Percentiles rank a stretch among this genome's conserved stretches.
Conservation (phyloP, 2,888 invertebrate genomes). For the Seira sanloemensis region DNA sequence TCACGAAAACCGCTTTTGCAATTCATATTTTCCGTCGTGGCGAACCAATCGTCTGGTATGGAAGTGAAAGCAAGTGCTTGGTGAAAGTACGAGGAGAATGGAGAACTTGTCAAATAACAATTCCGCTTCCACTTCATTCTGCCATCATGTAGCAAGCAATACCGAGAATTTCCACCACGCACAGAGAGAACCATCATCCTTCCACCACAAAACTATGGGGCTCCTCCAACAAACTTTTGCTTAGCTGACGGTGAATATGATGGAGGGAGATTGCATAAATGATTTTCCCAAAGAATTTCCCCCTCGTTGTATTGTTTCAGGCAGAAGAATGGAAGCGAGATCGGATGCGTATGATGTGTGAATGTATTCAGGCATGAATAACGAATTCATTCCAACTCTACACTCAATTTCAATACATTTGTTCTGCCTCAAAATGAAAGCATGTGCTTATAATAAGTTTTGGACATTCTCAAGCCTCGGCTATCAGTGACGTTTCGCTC, state of each 20-base stretch:
- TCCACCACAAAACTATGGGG: neutral
- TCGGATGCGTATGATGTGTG: neutral
- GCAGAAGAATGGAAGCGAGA: slow-evolving; percentile 2
- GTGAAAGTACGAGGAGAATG: neutral
- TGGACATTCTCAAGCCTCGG: neutral
- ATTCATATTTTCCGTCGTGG: slow-evolving; percentile 6
- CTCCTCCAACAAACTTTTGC: slow-evolving; percentile 13
- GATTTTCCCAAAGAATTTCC: slow-evolving; percentile 12
- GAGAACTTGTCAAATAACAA: slow-evolving; percentile 26
- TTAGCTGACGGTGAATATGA: slow-evolving; percentile 28
- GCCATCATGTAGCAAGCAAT: neutral
- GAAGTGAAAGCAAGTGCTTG: neutral
- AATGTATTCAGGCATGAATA: slow-evolving; percentile 27
- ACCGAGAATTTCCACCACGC: neutral
- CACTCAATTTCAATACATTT: neutral
- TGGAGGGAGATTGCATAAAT: slow-evolving; percentile 28
- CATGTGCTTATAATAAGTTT: slow-evolving; percentile 15
- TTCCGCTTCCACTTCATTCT: slow-evolving; percentile 32
- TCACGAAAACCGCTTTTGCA: neutral
- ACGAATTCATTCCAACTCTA: slow-evolving; percentile 18
- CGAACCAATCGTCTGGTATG: neutral
- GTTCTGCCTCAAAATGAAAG: neutral
- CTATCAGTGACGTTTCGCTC: neutral
- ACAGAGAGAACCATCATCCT: slow-evolving; percentile 3
- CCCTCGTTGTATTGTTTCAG: neutral